phyloP scores from a whole-genome alignment of 2,113 vertebrate genomes.

The Ptilorrhoa leucosticta region DNA sequence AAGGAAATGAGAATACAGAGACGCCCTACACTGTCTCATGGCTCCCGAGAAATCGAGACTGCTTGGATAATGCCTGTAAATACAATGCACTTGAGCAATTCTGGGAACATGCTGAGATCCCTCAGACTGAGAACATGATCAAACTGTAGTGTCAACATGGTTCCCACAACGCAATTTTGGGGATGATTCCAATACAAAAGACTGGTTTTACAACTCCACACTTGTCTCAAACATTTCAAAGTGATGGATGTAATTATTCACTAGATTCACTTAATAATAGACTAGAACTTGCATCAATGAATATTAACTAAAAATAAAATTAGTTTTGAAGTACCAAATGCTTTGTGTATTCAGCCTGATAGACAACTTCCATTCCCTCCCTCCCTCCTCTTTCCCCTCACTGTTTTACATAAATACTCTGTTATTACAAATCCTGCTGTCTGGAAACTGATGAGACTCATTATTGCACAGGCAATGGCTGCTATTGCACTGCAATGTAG shows the following conservation, averaged over 20 bases:
- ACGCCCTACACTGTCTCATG: not conserved
- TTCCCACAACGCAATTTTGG: not conserved
- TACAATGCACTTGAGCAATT: not conserved
- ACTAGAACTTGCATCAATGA: not conserved
- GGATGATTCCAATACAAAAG: not conserved
- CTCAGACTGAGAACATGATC: not conserved
- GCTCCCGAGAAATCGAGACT: not conserved
- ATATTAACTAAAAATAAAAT: slow-evolving; percentile 41
- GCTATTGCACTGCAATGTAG: not conserved
- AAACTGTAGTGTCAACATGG: not conserved
- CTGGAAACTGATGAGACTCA: slow-evolving; percentile 37
- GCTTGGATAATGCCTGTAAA: not conserved
- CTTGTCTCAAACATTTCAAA: slow-evolving; percentile 22
- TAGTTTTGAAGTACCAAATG: slow-evolving; percentile 25
- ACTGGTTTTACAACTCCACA: not conserved
- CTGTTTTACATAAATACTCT: slow-evolving; percentile 59
- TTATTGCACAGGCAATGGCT: not conserved
- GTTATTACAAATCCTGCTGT: slow-evolving; percentile 36
- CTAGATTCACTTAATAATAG: not conserved
- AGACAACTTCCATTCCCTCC: slow-evolving; percentile 15
- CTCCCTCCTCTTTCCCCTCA: not conserved
- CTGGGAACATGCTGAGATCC: not conserved
- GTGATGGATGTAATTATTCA: slow-evolving; percentile 6
- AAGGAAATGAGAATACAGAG: not conserved
- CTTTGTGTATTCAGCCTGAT: slow-evolving; percentile 10